These are phyloP conservation scores for Pampusana beccarii DNA, from an alignment of 2,113 vertebrate species.

Conservation along the genomic window DNA sequence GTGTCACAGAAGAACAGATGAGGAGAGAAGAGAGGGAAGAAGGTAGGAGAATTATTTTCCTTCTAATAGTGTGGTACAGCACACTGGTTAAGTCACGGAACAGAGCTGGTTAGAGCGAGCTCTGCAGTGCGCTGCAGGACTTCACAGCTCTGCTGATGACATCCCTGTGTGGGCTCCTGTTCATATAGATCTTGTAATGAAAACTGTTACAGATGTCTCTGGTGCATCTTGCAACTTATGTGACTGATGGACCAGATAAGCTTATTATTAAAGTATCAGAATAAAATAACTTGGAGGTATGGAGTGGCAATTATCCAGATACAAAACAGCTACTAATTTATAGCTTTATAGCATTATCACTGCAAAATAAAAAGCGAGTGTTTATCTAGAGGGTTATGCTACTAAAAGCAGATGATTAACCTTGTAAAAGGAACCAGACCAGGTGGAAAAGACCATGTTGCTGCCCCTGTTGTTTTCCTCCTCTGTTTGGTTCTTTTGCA, in stretches of 20 bases:
- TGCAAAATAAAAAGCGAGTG: neutral
- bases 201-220: neutral
- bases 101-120: neutral
- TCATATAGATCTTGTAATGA: neutral
- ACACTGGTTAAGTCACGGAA: neutral
- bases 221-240: neutral
- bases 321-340: neutral
- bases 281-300: neutral
- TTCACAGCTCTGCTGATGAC: neutral
- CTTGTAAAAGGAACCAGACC: neutral
- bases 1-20: neutral
- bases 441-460: neutral
- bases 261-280: neutral
- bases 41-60: neutral
- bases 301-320: neutral
- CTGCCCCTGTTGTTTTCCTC: neutral
- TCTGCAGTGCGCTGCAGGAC: neutral
- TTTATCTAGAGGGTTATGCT: neutral
- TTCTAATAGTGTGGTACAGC: neutral
- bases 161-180: neutral
- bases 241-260: neutral
- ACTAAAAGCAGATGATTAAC: neutral
- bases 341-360: neutral
- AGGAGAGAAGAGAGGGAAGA: neutral
- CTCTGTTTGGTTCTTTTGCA: rapidly evolving